Conservation (phyloP, 2,888 invertebrate species). For the Pachymerium ferrugineum region DNA sequence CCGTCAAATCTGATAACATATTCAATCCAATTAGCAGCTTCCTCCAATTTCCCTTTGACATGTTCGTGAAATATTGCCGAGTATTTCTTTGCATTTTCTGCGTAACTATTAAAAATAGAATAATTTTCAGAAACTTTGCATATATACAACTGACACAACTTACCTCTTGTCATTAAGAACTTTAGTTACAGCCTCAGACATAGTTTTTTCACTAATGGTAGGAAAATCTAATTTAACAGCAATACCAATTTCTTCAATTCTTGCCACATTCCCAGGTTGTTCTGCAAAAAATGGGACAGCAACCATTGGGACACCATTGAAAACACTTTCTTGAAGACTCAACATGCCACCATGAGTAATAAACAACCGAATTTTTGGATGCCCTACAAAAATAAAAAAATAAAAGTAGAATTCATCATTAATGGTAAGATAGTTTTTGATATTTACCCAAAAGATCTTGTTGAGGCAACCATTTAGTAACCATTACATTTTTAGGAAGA, state of each 20-base stretch:
- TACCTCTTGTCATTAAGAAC: background rate
- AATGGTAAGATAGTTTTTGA: background rate
- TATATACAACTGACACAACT: background rate
- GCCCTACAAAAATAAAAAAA: background rate
- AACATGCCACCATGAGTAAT: constrained; percentile 2
- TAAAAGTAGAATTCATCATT: background rate
- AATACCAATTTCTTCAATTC: background rate
- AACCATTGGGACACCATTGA: background rate
- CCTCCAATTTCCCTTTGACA: no score
- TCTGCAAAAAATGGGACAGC: background rate
- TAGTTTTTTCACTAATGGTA: background rate
- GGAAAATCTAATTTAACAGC: background rate
- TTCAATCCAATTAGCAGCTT: background rate
- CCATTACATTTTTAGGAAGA: background rate
- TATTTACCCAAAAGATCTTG: background rate
- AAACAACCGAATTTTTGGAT: background rate
- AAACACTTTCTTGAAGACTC: background rate
- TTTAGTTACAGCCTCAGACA: background rate
- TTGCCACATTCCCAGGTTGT: background rate
- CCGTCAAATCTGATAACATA: background rate
- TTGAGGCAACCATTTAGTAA: background rate
- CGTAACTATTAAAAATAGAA: background rate
- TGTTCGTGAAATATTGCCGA: background rate
- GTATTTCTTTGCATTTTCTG: background rate
- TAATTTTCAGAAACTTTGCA: background rate